A percentile compares a stretch with the other conserved stretches of the same genome.
phyloP scores from a whole-genome alignment of 2,113 vertebrate genomes.

The Melanotaenia duboulayi region DNA sequence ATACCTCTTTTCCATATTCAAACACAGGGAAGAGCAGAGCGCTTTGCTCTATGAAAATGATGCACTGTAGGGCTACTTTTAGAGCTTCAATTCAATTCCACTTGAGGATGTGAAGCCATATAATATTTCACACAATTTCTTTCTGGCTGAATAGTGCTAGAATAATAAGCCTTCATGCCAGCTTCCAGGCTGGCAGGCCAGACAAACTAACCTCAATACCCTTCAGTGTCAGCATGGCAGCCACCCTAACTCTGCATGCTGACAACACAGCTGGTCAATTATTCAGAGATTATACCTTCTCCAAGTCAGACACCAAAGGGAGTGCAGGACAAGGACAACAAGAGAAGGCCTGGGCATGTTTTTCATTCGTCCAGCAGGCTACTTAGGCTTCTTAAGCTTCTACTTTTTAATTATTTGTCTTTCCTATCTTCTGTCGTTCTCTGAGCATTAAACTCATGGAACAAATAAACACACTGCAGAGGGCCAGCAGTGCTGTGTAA shows the following conservation, averaged over 20 bases:
- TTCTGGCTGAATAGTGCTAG: background rate
- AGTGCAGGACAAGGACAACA: slow-evolving; percentile 21
- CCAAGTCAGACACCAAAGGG: slow-evolving; percentile 60
- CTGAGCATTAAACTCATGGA: no score
- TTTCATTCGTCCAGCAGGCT: slow-evolving; percentile 17
- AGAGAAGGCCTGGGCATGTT: slow-evolving; percentile 14
- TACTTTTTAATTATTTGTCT: background rate
- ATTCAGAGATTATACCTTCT: slow-evolving; percentile 69
- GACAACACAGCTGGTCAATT: slow-evolving; percentile 72
- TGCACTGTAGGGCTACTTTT: no score
- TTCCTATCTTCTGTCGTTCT: background rate
- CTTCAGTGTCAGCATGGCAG: slow-evolving; percentile 29
- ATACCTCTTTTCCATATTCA: slow-evolving; percentile 66
- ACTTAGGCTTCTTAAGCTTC: background rate
- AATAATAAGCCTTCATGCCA: slow-evolving; percentile 11
- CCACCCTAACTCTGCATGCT: slow-evolving; percentile 45
- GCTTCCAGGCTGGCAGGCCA: slow-evolving; percentile 19
- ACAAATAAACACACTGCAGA: background rate
- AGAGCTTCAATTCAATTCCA: no score
- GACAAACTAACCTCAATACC: slow-evolving; percentile 46
- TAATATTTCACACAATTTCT: slow-evolving; percentile 16
- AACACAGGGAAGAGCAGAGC: slow-evolving; percentile 11
- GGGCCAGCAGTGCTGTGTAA: background rate
- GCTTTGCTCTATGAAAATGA: background rate
- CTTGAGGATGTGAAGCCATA: background rate